A percentile compares a stretch with the other conserved stretches of the same genome.
phyloP scores from a whole-genome alignment of 2,797 vertebrate genomes.

The Amniataba percoides region DNA sequence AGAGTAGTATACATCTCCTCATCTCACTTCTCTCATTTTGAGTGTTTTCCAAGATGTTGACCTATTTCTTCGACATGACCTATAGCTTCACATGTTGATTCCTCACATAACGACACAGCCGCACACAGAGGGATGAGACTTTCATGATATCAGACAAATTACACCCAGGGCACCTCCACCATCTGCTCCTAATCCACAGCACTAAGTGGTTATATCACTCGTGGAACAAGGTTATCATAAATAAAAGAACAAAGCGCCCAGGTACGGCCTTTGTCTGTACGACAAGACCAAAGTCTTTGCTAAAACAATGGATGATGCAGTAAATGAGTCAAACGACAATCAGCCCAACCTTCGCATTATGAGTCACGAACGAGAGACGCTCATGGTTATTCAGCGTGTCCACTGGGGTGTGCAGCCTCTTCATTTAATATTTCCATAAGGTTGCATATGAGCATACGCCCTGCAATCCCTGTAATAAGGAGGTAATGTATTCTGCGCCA shows the following conservation, averaged over 20 bases:
- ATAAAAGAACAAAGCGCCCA: conserved; percentile 25
- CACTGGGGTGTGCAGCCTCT: conserved; percentile 79
- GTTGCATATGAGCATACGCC: conserved; percentile 72
- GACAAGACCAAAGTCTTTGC: conserved; percentile 16
- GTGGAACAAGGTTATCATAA: conserved; percentile 6
- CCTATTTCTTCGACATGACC: conserved; percentile 15
- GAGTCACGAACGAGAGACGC: conserved; percentile 63
- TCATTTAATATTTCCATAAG: conserved; percentile 85
- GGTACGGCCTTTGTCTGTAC: conserved; percentile 7
- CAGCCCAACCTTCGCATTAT: conserved; percentile 58
- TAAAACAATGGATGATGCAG: conserved; percentile 42
- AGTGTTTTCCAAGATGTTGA: conserved; percentile 20
- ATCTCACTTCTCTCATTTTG: conserved; percentile 9
- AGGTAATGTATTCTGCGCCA: conserved; percentile 81
- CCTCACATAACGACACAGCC: conserved; percentile 26
- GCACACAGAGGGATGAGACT: conserved; percentile 41
- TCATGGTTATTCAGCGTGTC: conserved; percentile 80
- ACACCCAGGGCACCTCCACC: conserved; percentile 33
- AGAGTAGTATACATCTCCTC: not conserved
- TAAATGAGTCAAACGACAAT: conserved; percentile 59
- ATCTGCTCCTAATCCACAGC: conserved; percentile 46
- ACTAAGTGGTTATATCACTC: conserved; percentile 3
- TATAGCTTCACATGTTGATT: conserved; percentile 2
- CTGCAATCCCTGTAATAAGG: conserved; percentile 72
- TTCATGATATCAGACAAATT: conserved; percentile 51